phyloP scores from a whole-genome alignment of 1,140 invertebrate genomes.

The Camponotus vicinus region DNA sequence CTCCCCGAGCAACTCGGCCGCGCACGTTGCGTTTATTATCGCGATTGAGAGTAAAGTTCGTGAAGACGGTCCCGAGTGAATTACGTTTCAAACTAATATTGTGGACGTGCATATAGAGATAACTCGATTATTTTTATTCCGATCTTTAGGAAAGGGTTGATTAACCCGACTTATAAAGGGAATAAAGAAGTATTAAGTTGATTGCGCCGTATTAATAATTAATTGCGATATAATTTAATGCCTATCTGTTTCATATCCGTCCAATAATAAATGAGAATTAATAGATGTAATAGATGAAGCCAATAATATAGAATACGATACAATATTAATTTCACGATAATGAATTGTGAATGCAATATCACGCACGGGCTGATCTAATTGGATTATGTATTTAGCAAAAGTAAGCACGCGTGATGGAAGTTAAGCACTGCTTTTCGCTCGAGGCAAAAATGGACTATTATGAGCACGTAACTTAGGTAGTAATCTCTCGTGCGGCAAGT shows the following conservation, averaged over 20 bases:
- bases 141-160: too few relatives aligned
- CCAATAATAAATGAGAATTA: conserved; percentile 35
- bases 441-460: conserved; percentile 16
- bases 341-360: conserved; percentile 49
- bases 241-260: neutral
- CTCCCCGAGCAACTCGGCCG: conserved; percentile 8
- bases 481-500: neutral
- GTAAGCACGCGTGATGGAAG: conserved; percentile 40
- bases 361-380: conserved; percentile 43
- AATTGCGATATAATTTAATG: neutral
- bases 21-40: conserved; percentile 62
- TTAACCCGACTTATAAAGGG: neutral
- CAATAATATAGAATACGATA: conserved; percentile 56
- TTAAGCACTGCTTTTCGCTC: conserved; percentile 22
- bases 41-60: conserved; percentile 58
- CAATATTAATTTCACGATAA: conserved; percentile 56
- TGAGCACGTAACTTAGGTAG: conserved; percentile 42
- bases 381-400: conserved; percentile 62
- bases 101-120: conserved; percentile 30
- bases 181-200: too few relatives aligned
- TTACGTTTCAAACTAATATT: conserved; percentile 55
- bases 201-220: conserved; percentile 19
- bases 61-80: conserved; percentile 58
- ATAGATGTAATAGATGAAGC: conserved; percentile 47
- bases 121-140: conserved; percentile 34